Base-by-base conservation (phyloP, 1,140 invertebrate species). In the Laodelphax striatellus region DNA sequence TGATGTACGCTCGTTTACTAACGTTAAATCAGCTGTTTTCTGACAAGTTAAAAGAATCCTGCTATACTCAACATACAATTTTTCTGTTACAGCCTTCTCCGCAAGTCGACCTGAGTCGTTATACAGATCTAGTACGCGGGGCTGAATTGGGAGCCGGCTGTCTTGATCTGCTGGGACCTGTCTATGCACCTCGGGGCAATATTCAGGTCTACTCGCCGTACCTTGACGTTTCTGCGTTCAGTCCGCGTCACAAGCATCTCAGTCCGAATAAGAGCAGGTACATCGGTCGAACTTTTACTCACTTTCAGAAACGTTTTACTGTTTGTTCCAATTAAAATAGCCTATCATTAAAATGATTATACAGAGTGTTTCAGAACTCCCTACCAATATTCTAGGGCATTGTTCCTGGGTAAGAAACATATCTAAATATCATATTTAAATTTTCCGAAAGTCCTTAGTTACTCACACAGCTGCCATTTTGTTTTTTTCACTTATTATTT, bases 191-290 rank as follows among this genome's bases (percentile, higher is more conserved):
- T 4, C 77, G 87, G 58, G 86, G 86, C n/a, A 89, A 90, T 65
- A 87, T 89, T 60, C 84, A 88, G 70, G 82, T 90, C 6, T 85
- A 89, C 68, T 85, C 86, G 52, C 88, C 88, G 1, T 89, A 85
- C 71, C 71, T 90, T 8, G 86, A 90, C 67, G 80, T 88, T 1
- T 82, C 84, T 0, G 83, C 84, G 21, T 90, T 90, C 66, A 89
- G 88, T 76, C 87, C 87, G 13, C 75, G 85, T 44, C 78, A 78
- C 17, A 78, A 79, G 64, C 79, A 79, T 54, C 71, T 76, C 19
- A 72, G 73, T 73, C 76, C 72, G 55, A 80, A 80, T 41, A 80
- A 80, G 63, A 72, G 75, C 76, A 73, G 70, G 79, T 80, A 71
- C 73, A 2, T 4, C 24, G 24, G 24, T 28, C 6, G 24, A 28